phyloP scores from a whole-genome alignment of 2,113 vertebrate genomes.

The Todiramphus chloris region DNA sequence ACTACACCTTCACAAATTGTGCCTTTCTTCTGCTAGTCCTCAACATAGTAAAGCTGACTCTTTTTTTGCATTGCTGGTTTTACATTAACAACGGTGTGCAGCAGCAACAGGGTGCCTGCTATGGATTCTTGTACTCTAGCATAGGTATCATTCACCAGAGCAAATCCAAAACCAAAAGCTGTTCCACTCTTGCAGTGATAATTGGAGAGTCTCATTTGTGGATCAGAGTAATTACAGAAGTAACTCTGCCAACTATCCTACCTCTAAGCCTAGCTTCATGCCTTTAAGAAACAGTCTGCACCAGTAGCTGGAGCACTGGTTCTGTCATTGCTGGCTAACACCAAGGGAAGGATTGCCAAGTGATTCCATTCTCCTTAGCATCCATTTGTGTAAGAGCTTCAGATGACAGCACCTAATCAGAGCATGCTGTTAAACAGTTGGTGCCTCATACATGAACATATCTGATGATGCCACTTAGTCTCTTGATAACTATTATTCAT shows the following conservation, averaged over 20 bases:
- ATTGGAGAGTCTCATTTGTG: background rate
- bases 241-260: background rate
- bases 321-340: background rate
- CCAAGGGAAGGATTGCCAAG: background rate
- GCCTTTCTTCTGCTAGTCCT: background rate
- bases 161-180: background rate
- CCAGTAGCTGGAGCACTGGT: background rate
- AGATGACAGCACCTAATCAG: background rate
- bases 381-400: background rate
- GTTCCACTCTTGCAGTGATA: background rate
- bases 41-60: background rate
- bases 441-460: background rate
- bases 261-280: background rate
- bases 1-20: background rate
- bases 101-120: background rate
- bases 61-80: background rate
- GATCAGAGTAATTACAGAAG: background rate
- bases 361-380: background rate
- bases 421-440: background rate
- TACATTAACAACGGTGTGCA: background rate
- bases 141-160: background rate
- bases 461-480: background rate
- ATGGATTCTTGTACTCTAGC: background rate
- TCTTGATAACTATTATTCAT: background rate
- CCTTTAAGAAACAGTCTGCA: background rate